phyloP scores from a whole-genome alignment of 2,797 vertebrate species.

The Eupleurogrammus muticus region DNA sequence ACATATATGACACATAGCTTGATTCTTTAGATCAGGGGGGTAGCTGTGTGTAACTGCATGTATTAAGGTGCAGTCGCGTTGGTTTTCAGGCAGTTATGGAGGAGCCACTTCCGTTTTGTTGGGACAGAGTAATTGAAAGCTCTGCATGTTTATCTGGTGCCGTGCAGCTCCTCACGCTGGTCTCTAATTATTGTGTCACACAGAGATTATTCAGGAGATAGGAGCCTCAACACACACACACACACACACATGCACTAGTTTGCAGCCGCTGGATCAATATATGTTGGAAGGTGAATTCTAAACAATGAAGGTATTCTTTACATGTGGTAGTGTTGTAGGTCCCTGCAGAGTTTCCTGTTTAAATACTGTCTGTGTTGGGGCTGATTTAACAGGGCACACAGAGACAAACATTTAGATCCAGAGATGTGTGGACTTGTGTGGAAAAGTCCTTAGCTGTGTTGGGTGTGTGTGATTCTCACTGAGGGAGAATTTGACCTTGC shows the following conservation, averaged over 20 bases:
- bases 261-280: constrained; percentile 54
- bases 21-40: constrained; percentile 42
- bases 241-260: neutral
- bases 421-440: constrained; percentile 12
- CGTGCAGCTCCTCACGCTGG: constrained; percentile 53
- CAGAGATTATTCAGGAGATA: constrained; percentile 64
- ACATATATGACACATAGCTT: neutral
- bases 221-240: constrained; percentile 28
- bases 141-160: constrained; percentile 57
- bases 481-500: constrained; percentile 6
- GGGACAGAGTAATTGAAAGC: constrained; percentile 59
- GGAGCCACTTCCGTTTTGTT: constrained; percentile 13
- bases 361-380: constrained; percentile 14
- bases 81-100: constrained; percentile 35
- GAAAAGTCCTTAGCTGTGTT: constrained; percentile 10
- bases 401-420: neutral
- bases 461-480: constrained; percentile 23
- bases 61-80: constrained; percentile 35
- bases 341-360: constrained; percentile 12
- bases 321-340: neutral
- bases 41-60: constrained; percentile 29
- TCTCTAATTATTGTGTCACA: constrained; percentile 74
- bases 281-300: constrained; percentile 39
- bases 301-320: constrained; percentile 9
- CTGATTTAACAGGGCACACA: constrained; percentile 14